Conservation (phyloP, 2,888 invertebrate genomes). For the Conus canariensis region DNA sequence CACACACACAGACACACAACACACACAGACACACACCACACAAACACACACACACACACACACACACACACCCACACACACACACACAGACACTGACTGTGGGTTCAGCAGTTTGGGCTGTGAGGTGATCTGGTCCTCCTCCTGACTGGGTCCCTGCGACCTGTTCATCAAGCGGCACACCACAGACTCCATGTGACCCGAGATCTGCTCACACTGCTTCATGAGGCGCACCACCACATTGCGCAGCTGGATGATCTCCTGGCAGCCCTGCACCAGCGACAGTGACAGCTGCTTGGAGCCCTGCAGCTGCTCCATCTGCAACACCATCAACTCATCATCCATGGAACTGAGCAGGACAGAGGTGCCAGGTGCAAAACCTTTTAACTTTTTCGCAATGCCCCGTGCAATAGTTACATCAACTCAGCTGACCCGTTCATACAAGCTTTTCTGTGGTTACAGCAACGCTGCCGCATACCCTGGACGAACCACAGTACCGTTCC, state of each 20-base stretch:
- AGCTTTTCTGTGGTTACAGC: no score
- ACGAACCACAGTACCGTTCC: no score
- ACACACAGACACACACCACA: background rate
- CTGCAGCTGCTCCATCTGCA: constrained; percentile 82
- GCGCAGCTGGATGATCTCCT: constrained; percentile 83
- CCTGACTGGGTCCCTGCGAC: constrained; percentile 49
- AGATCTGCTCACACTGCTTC: constrained; percentile 91
- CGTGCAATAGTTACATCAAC: background rate
- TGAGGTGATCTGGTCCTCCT: constrained; percentile 81
- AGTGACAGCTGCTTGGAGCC: constrained; percentile 85
- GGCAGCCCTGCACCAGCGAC: constrained; percentile 89
- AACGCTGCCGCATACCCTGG: no score
- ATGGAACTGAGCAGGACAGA: background rate
- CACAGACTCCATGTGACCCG: constrained; percentile 88
- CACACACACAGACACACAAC: background rate
- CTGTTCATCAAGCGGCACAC: constrained; percentile 82
- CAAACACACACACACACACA: background rate
- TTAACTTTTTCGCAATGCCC: no score
- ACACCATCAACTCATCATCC: constrained; percentile 9
- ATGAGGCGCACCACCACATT: constrained; percentile 89
- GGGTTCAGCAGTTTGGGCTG: constrained; percentile 87
- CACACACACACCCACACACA: background rate
- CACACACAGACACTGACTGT: constrained; percentile 80
- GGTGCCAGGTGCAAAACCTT: no score
- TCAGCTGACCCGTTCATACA: no score